Percentiles rank a stretch among this genome's conserved stretches.
Conservation (phyloP, 2,113 vertebrate genomes). For the Microtus richardsoni region DNA sequence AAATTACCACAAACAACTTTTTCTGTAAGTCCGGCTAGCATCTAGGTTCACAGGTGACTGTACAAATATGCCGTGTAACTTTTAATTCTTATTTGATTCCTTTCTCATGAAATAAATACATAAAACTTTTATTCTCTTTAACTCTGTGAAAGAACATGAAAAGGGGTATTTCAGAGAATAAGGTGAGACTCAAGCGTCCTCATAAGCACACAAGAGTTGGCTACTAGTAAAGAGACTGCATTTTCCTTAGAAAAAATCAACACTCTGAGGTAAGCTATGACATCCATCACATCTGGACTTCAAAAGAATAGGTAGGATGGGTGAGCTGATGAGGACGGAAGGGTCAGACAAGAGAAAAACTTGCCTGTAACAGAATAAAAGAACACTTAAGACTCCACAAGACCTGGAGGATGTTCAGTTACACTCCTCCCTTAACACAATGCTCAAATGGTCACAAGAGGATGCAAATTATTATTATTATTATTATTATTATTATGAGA, state of each 20-base stretch:
- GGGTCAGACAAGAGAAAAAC: not conserved
- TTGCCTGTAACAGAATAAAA: not conserved
- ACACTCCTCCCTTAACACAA: not conserved
- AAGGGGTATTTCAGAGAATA: not conserved
- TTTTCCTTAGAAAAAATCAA: not conserved
- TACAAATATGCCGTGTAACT: not conserved
- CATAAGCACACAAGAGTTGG: not conserved
- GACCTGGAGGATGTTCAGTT: not conserved
- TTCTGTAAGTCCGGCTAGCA: not conserved
- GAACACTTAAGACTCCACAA: not conserved
- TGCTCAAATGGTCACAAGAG: not conserved
- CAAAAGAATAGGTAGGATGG: not conserved
- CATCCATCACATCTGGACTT: not conserved
- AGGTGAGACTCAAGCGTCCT: not conserved
- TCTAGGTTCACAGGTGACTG: not conserved
- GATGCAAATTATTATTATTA: not conserved
- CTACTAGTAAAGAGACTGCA: not conserved
- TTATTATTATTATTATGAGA: not conserved
- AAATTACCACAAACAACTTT: slow-evolving; percentile 33
- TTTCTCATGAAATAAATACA: slow-evolving; percentile 8
- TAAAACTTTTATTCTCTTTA: not conserved
- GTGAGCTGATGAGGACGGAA: not conserved
- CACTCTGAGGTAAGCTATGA: not conserved
- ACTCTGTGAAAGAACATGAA: not conserved
- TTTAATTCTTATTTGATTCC: not conserved